Base-by-base conservation (phyloP, 2,113 vertebrate genomes). In the Scortum barcoo region DNA sequence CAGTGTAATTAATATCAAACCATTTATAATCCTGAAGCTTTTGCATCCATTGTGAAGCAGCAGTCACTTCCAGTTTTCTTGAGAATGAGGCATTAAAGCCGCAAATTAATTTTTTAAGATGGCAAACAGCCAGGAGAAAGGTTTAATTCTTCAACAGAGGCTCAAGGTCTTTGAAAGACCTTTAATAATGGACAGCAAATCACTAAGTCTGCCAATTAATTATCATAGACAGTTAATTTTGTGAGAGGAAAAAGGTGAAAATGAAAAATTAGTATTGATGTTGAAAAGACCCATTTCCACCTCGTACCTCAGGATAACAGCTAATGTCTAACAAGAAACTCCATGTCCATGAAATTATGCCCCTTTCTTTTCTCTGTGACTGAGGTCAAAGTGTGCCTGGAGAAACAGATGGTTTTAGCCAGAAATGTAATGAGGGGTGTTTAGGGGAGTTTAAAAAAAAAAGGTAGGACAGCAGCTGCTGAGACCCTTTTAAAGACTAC, bases 81-180 rank as follows among this genome's bases (percentile, higher is more conserved):
- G 20, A 42, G 46, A 81, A 71, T 65, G 67, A 88, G 73, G 50
- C 20, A 57, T 80, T 78, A 42, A 11, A 65, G 58, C 62, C 20
- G 42, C 65, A 69, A 73, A 88, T 86, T 72, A 38, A 58, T 66
- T 82, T 78, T 87, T 85, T 44, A 69, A 42, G 5, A 40, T 71
- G 85, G 78, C 69, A 85, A 81, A 81, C 12, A 67, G 72, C 76
- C 83, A 83, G 33, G 58, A 76, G 60, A 65, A 69, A 61, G 3
- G 36, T 76, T 76, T 30, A 17, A 84, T 86, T 86, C 61, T 60
- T 60, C 33, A 53, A 66, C 58, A 3, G 16, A 57, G 38, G 36
- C 66, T 81, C 50, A 76, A 90, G 58, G 83, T 83, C 86, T 68
- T 58, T 73, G 51, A 85, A 85, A 81, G 83, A 84, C 78, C 79